phyloP scores from a whole-genome alignment of 1,140 invertebrate species.

The Acyrthosiphon pisum region DNA sequence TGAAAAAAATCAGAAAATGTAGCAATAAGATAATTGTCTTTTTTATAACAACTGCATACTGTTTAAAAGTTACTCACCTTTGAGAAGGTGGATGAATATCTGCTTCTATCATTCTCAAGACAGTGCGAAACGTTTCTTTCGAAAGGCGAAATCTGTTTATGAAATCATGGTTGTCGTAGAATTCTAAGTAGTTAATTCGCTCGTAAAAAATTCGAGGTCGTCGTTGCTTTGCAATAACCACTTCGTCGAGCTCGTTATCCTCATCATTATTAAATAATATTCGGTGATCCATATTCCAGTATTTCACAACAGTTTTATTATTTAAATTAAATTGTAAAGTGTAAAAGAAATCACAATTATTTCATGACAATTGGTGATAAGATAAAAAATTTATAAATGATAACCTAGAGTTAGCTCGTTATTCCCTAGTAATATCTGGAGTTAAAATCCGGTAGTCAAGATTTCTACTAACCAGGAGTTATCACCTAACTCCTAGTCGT shows the following conservation, averaged over 20 bases:
- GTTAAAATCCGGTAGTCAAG: neutral
- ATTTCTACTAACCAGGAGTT: neutral
- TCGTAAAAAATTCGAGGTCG: neutral
- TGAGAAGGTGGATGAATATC: neutral
- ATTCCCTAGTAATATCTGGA: neutral
- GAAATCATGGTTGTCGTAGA: neutral
- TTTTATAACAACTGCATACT: neutral
- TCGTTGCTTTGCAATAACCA: neutral
- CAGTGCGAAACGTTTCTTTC: neutral
- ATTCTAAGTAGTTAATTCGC: neutral
- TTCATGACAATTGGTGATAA: neutral
- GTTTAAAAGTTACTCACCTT: neutral
- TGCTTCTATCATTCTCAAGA: neutral
- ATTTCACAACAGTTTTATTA: no score
- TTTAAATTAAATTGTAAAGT: no score
- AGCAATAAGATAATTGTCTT: neutral
- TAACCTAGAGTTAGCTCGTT: neutral
- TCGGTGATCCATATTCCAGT: no score
- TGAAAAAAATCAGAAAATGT: neutral
- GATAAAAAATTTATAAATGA: neutral
- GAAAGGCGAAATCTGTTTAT: slow-evolving; percentile 4
- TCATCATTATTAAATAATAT: no score
- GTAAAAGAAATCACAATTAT: neutral
- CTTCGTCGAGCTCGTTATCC: neutral
- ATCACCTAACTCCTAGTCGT: neutral